These are phyloP conservation scores for Haliclona indistincta DNA, from an alignment of 37 sponge, comb jelly and placozoan species.

Conservation along the genomic window DNA sequence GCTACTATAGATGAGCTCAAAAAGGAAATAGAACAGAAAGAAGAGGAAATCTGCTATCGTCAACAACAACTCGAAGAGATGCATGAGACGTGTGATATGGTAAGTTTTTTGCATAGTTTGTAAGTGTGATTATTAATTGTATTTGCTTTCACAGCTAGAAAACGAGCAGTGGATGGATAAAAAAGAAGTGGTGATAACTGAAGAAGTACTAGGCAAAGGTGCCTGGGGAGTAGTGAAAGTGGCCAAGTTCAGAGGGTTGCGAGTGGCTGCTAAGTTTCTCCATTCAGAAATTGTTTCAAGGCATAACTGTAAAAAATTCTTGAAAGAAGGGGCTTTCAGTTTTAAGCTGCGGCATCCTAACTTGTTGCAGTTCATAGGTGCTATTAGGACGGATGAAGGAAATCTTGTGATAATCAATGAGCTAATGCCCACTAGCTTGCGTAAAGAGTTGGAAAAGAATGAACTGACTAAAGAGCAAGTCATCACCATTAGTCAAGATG, in stretches of 20 bases:
- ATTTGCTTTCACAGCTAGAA: too few relatives aligned
- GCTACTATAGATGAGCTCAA: not conserved
- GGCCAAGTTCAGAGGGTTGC: not conserved
- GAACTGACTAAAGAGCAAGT: slow-evolving; percentile 13
- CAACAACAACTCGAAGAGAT: not conserved
- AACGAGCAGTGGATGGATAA: too few relatives aligned
- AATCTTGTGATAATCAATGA: slow-evolving; percentile 54
- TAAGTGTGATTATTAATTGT: too few relatives aligned
- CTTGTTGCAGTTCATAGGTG: slow-evolving; percentile 57
- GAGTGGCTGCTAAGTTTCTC: not conserved
- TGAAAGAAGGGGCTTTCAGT: not conserved
- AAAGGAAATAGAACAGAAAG: not conserved
- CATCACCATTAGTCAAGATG: slow-evolving; percentile 28
- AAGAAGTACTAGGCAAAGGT: not conserved
- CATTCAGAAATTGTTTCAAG: not conserved
- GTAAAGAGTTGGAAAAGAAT: slow-evolving; percentile 14
- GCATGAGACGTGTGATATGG: too few relatives aligned
- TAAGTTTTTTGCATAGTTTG: too few relatives aligned
- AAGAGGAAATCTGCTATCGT: not conserved
- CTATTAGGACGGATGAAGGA: not conserved
- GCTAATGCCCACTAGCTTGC: slow-evolving; percentile 65
- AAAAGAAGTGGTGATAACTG: not conserved
- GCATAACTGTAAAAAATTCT: not conserved
- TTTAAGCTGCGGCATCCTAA: slow-evolving; percentile 44
- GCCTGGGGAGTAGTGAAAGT: not conserved